Conservation (phyloP, 1,140 invertebrate species). For the Colletes latitarsis region DNA sequence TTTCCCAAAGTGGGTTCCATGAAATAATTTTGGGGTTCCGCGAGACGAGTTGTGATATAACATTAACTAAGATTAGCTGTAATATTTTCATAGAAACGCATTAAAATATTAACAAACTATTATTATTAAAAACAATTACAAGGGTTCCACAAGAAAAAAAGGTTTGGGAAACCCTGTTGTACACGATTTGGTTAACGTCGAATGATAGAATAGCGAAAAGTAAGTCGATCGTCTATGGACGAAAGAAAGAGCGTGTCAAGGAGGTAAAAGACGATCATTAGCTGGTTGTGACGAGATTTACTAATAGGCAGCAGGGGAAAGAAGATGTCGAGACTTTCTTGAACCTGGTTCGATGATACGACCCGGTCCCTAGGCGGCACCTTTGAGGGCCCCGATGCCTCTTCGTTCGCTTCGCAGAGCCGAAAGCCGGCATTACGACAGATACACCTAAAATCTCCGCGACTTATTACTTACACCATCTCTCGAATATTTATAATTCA, state of each 20-base stretch:
- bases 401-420: slow-evolving; percentile 60
- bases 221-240: background rate
- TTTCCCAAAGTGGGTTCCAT: too few relatives aligned
- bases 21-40: too few relatives aligned
- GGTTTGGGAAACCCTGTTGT: too few relatives aligned
- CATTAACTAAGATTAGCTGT: too few relatives aligned
- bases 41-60: too few relatives aligned
- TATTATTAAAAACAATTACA: too few relatives aligned
- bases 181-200: background rate
- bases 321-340: slow-evolving; percentile 65
- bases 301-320: slow-evolving; percentile 70
- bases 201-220: background rate
- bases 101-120: too few relatives aligned
- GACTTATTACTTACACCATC: slow-evolving; percentile 42
- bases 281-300: slow-evolving; percentile 68
- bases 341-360: slow-evolving; percentile 67
- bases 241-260: slow-evolving; percentile 2
- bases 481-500: slow-evolving; percentile 36
- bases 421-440: slow-evolving; percentile 67
- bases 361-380: slow-evolving; percentile 62
- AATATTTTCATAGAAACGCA: too few relatives aligned
- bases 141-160: too few relatives aligned
- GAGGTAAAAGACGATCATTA: slow-evolving; percentile 64
- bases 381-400: slow-evolving; percentile 70
- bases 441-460: slow-evolving; percentile 58